Evolutionary conservation across 92 coral and sea anemone genomes (phyloP), one percentile per base, ranked within the genome.

Genomic region (Pocillopora grandis): DNA sequence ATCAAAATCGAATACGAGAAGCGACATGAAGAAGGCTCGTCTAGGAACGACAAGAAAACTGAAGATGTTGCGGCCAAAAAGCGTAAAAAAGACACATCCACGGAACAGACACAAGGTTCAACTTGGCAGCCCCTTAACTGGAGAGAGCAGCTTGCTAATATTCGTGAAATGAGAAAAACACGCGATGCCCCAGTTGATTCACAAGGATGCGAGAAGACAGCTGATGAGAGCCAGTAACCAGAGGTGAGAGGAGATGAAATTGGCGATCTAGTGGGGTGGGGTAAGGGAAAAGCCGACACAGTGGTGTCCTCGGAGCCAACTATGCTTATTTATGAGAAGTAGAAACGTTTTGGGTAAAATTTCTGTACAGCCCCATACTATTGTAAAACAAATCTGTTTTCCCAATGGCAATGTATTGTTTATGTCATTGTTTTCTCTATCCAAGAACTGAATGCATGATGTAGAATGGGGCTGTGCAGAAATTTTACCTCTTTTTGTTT

Each of bases 131-230:
- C 86, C 59, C 71, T 62, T 21, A 33, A 74, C 56, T 96, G 98
- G 98, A 87, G 80, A 70, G 84, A 90, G 36, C 98, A 96, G 81
- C 71, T 96, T 66, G 89, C 88, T 17, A 96, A 96, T 83, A 94
- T 96, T 66, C 92, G 92, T 33, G 87, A 88, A 88, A 96, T 96
- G 98, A 93, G 98, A 76, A 88, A 88, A 62, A 80, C 76, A 18
- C 89, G 98, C 56, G 91, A 91, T 75, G 98, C 98, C 3, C 93
- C 98, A 0, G 98, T 96, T 9, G 98, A 96, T 73, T 83, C 89
- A 12, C 93, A 92, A 85, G 98, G 98, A 8, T 96, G 98, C 62
- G 96, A 96, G 78, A 91, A 90, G 77, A 92, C 98, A 71, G 98
- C 98, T 76, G 98, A 96, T 80, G 49, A 69, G 60, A 85, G 33